Conservation (phyloP, 1,140 invertebrate genomes). For the Drosophila serrata region DNA sequence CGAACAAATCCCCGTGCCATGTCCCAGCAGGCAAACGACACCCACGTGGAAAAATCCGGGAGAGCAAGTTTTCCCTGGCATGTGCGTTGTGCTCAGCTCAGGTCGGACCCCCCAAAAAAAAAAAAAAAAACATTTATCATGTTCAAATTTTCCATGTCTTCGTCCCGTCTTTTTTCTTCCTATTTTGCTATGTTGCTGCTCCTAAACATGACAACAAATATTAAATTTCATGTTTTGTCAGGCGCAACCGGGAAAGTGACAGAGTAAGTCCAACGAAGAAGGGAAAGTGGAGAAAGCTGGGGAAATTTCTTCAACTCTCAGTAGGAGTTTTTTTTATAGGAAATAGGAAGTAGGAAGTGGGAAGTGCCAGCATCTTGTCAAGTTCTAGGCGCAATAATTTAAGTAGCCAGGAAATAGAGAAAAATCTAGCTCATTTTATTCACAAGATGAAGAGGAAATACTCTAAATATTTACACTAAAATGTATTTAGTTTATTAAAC, state of each 20-base stretch:
- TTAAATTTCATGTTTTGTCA: constrained; percentile 73
- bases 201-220: constrained; percentile 67
- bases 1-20: constrained; percentile 53
- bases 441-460: neutral
- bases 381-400: constrained; percentile 1
- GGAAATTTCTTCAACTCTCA: neutral
- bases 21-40: constrained; percentile 40
- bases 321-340: constrained; percentile 1
- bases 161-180: constrained; percentile 13
- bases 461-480: no score
- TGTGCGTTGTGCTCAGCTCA: constrained; percentile 26
- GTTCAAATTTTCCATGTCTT: constrained; percentile 50
- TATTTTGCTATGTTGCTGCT: constrained; percentile 16
- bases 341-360: constrained; percentile 27
- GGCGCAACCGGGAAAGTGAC: constrained; percentile 63
- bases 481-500: neutral
- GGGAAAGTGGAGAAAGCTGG: constrained; percentile 13
- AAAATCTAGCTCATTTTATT: constrained; percentile 1
- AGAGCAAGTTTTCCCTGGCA: constrained; percentile 42
- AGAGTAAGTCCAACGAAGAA: constrained; percentile 18
- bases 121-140: constrained; percentile 68
- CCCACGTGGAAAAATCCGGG: constrained; percentile 45
- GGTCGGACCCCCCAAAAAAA: constrained; percentile 17
- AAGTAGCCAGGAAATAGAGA: constrained; percentile 24
- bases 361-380: constrained; percentile 35